Evolutionary conservation across 2,888 invertebrate genomes (phyloP).

Genomic region (Philhelius pedissequus): DNA sequence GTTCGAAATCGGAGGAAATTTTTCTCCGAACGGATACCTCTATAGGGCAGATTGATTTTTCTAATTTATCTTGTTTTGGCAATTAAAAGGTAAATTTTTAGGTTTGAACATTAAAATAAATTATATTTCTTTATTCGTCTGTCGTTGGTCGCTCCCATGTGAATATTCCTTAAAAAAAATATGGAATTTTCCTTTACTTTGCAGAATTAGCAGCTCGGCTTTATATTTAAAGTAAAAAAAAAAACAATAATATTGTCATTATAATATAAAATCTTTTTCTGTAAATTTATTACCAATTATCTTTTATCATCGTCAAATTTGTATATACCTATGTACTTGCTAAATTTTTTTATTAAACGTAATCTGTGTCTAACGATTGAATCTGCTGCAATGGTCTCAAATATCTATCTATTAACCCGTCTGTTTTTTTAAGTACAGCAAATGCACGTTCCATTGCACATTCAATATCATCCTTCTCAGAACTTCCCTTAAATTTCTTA

Average conservation of each 20-base stretch:
- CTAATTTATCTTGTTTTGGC: no score
- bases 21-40: no score
- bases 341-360: conserved; percentile 15
- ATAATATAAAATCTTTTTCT: not conserved
- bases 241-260: not conserved
- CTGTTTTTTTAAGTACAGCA: conserved; percentile 68
- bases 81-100: no score
- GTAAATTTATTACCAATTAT: conserved; percentile 20
- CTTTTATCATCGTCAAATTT: not conserved
- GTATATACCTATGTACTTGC: not conserved
- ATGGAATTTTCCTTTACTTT: no score
- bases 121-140: no score
- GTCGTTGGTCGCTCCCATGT: no score
- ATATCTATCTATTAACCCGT: conserved; percentile 70
- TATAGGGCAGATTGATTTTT: no score
- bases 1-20: no score
- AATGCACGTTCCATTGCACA: conserved; percentile 69
- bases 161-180: no score
- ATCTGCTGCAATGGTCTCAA: conserved; percentile 11
- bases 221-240: not conserved
- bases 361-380: not conserved
- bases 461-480: conserved; percentile 45
- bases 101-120: no score
- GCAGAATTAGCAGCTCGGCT: no score
- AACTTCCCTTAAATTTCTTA: conserved; percentile 41